These are phyloP conservation scores for Dynastes hyllus DNA, from an alignment of 2,888 invertebrate species.

Conservation along the genomic window DNA sequence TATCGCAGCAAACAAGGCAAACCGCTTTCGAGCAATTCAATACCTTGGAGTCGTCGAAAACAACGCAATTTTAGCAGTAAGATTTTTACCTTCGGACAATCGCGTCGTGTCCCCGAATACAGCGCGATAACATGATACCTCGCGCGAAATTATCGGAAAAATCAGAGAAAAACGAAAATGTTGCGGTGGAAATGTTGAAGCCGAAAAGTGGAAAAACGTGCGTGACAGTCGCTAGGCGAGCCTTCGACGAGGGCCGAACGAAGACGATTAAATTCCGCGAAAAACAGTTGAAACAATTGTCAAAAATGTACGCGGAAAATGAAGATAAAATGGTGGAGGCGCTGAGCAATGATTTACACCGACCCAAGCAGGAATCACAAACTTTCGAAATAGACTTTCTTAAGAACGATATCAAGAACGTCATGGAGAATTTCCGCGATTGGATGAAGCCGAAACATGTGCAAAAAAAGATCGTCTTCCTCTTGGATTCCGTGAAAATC, in stretches of 20 bases:
- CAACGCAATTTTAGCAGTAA: constrained; percentile 36
- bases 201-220: constrained; percentile 13
- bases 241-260: constrained; percentile 88
- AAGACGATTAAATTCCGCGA: constrained; percentile 85
- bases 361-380: constrained; percentile 84
- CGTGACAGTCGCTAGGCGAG: constrained; percentile 76
- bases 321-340: constrained; percentile 81
- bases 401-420: constrained; percentile 54
- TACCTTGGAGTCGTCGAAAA: constrained; percentile 13
- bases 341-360: constrained; percentile 84
- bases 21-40: constrained; percentile 25
- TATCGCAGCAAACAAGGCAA: constrained; percentile 26
- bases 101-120: not conserved
- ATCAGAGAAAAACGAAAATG: constrained; percentile 16
- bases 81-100: not conserved
- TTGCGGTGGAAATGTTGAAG: constrained; percentile 38
- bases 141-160: constrained; percentile 29
- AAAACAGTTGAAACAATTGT: constrained; percentile 83
- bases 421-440: constrained; percentile 54
- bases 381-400: constrained; percentile 82
- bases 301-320: constrained; percentile 87
- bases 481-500: constrained; percentile 53
- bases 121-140: constrained; percentile 18
- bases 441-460: constrained; percentile 54
- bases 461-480: constrained; percentile 52